Evolutionary conservation across 2,888 invertebrate genomes (phyloP).

Genomic region (Aphodius granarius): DNA sequence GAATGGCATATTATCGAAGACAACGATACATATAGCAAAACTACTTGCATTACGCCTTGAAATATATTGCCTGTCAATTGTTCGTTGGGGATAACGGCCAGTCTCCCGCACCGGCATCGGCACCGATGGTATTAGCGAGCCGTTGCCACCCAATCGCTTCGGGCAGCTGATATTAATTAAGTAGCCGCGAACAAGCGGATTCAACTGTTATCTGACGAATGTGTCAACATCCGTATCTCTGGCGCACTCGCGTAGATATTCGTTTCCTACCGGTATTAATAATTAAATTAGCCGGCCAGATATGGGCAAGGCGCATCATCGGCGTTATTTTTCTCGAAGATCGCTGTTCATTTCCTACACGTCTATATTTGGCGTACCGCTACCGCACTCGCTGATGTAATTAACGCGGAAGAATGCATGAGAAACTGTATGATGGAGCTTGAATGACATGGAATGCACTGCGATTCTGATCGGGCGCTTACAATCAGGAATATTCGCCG

Average conservation of each 20-base stretch:
- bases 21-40: background rate
- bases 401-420: conserved; percentile 15
- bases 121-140: background rate
- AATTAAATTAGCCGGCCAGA: conserved; percentile 15
- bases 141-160: background rate
- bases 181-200: background rate
- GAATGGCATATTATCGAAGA: background rate
- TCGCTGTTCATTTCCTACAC: conserved; percentile 7
- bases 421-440: conserved; percentile 5
- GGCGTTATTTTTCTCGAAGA: background rate
- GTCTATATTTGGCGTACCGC: conserved; percentile 9
- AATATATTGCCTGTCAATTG: background rate
- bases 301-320: background rate
- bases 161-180: conserved; percentile 10
- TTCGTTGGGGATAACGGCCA: background rate
- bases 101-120: background rate
- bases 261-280: conserved; percentile 12
- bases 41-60: background rate
- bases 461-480: background rate
- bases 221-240: conserved; percentile 5
- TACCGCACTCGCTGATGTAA: background rate
- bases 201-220: conserved; percentile 9
- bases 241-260: background rate
- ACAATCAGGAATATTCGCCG: background rate
- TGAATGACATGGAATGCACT: conserved; percentile 13